Percentiles rank a stretch among this genome's conserved stretches.
phyloP scores from a whole-genome alignment of 2,888 invertebrate species.

The Polydrusus tereticollis region DNA sequence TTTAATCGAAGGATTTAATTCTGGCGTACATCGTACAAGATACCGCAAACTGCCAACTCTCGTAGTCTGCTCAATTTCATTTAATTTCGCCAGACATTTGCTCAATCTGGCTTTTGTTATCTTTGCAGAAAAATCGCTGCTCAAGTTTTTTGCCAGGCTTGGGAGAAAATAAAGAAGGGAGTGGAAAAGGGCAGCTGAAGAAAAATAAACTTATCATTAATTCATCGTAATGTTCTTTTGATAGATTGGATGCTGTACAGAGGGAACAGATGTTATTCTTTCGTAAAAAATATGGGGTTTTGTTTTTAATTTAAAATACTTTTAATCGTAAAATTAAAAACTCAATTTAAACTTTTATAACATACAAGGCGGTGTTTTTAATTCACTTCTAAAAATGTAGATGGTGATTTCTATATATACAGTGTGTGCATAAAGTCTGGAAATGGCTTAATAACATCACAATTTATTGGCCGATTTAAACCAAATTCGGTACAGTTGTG shows the following conservation, averaged over 20 bases:
- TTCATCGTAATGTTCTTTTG: conserved; percentile 34
- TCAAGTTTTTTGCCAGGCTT: conserved; percentile 35
- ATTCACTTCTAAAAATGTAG: too few relatives aligned
- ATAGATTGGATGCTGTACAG: conserved; percentile 27
- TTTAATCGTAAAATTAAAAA: neutral
- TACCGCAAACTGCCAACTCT: conserved; percentile 47
- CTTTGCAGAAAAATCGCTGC: conserved; percentile 52
- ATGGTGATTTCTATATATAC: too few relatives aligned
- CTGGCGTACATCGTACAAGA: conserved; percentile 39
- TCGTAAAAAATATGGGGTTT: neutral
- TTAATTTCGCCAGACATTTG: conserved; percentile 64
- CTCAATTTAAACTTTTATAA: neutral
- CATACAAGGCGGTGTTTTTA: too few relatives aligned
- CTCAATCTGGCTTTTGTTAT: conserved; percentile 60
- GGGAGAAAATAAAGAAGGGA: conserved; percentile 36
- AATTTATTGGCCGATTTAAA: too few relatives aligned
- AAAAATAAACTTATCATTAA: conserved; percentile 40
- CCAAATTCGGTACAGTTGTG: too few relatives aligned
- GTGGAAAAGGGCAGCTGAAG: conserved; percentile 18
- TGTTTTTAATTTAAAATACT: neutral
- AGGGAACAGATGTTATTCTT: conserved; percentile 14
- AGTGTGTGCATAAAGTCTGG: too few relatives aligned
- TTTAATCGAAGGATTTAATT: conserved; percentile 39
- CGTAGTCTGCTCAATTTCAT: conserved; percentile 63
- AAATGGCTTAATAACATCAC: too few relatives aligned